phyloP scores from a whole-genome alignment of 2,797 vertebrate genomes.

The Crenuchus spilurus region DNA sequence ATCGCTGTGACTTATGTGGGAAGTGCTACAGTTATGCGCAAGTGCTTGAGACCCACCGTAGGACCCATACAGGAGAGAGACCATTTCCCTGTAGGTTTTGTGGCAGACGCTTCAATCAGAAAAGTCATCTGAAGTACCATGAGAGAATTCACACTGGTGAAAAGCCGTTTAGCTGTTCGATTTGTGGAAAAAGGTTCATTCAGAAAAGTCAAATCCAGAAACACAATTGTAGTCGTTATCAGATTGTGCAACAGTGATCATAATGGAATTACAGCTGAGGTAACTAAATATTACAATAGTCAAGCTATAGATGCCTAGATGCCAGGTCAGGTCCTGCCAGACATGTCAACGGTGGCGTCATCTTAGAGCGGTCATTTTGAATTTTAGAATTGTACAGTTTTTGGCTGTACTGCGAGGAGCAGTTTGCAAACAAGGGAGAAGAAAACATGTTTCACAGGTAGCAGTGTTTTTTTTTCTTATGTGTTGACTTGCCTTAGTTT shows the following conservation, averaged over 20 bases:
- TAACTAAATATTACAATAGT: background rate
- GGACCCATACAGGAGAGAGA: constrained; percentile 44
- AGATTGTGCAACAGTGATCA: background rate
- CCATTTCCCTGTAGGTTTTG: constrained; percentile 38
- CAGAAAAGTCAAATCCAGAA: constrained; percentile 31
- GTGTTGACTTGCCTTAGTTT: no score
- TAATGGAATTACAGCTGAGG: background rate
- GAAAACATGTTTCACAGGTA: no score
- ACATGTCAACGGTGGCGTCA: no score
- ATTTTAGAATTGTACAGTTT: no score
- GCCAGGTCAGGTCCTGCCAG: no score
- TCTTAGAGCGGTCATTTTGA: no score
- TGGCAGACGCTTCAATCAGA: constrained; percentile 32
- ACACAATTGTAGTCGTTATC: constrained; percentile 21
- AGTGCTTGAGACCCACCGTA: constrained; percentile 40
- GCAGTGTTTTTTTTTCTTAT: no score
- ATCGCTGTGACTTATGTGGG: constrained; percentile 37
- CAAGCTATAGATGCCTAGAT: no score
- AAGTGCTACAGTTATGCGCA: constrained; percentile 40
- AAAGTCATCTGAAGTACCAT: constrained; percentile 35
- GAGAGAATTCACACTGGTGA: constrained; percentile 46
- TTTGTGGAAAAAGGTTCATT: constrained; percentile 41
- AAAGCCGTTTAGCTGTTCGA: constrained; percentile 26
- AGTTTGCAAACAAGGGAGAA: no score
- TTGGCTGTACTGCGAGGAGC: no score